These are phyloP conservation scores for Fulmarus glacialis DNA, from an alignment of 2,113 vertebrate species.

Conservation along the genomic window DNA sequence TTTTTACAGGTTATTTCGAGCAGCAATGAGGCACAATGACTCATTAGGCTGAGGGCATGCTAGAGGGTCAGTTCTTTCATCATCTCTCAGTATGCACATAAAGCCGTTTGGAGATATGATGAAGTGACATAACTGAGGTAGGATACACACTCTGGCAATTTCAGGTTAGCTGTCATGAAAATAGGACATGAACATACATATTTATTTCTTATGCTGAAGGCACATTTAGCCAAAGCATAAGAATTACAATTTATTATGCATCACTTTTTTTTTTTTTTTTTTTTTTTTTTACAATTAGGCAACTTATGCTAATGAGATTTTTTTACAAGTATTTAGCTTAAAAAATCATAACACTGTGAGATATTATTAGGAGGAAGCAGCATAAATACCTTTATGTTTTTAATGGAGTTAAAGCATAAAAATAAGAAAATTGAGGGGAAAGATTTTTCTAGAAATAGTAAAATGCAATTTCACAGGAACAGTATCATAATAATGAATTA, in stretches of 20 bases:
- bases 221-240: background rate
- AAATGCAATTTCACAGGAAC: background rate
- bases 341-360: background rate
- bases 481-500: background rate
- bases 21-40: background rate
- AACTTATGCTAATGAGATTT: background rate
- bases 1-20: background rate
- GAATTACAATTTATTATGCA: background rate
- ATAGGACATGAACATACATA: background rate
- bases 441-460: background rate
- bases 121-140: constrained; percentile 25
- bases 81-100: constrained; percentile 2
- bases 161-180: background rate
- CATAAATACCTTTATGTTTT: background rate
- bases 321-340: background rate
- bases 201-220: background rate
- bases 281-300: background rate
- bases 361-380: background rate
- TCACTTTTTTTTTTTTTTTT: background rate
- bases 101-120: background rate
- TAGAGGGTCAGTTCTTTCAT: constrained; percentile 30
- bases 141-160: background rate
- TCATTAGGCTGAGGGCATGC: background rate
- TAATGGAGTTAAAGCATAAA: background rate
- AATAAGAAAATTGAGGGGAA: background rate